These are phyloP conservation scores for Phorcus lineatus DNA, from an alignment of 2,888 invertebrate genomes.

Conservation along the genomic window DNA sequence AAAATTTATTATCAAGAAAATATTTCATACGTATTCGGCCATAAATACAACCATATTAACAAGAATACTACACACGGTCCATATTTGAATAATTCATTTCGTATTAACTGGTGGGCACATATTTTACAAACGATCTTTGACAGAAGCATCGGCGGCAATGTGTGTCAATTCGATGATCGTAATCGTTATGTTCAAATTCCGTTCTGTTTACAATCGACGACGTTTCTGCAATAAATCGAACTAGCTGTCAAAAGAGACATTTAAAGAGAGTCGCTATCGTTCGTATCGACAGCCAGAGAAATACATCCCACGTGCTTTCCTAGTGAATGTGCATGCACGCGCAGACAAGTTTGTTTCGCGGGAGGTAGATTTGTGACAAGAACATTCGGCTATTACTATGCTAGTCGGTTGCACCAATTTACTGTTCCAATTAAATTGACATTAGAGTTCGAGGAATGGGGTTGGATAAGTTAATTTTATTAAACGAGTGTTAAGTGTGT, in stretches of 20 bases:
- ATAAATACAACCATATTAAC: too few species aligned
- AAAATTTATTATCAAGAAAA: too few species aligned
- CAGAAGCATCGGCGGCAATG: too few species aligned
- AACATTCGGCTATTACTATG: constrained; percentile 16
- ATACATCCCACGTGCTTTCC: background rate
- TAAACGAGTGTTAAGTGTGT: constrained; percentile 24
- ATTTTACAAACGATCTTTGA: too few species aligned
- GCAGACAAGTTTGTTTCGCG: background rate
- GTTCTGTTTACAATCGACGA: background rate
- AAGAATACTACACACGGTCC: too few species aligned
- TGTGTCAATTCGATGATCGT: background rate
- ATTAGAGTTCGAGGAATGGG: constrained; percentile 27
- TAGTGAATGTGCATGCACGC: background rate
- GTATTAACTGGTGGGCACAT: too few species aligned
- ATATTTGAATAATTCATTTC: too few species aligned
- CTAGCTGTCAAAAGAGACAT: background rate
- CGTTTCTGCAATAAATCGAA: background rate
- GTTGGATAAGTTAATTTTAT: constrained; percentile 33
- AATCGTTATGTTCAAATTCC: background rate
- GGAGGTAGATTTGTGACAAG: background rate
- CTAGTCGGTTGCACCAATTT: constrained; percentile 23
- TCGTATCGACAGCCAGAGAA: background rate
- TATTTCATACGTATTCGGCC: too few species aligned
- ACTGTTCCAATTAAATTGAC: constrained; percentile 34
- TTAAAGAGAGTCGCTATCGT: background rate